Percentiles rank a stretch among this genome's conserved stretches.
Evolutionary conservation across 1,140 invertebrate genomes (phyloP).

Genomic region (Ips typographus): DNA sequence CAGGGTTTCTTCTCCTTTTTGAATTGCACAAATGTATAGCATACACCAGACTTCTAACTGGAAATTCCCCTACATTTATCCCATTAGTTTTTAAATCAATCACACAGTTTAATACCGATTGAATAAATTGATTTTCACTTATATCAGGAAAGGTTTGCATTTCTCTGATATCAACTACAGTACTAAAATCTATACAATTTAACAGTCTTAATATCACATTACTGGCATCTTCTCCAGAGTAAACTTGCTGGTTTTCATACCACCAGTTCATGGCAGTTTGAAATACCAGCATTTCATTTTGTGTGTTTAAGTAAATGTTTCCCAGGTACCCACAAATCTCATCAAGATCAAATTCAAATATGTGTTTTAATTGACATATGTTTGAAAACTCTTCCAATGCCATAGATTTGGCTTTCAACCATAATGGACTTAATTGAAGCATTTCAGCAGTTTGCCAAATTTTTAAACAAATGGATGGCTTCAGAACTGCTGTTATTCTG

Average conservation of each 20-base stretch:
- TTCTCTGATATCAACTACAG: constrained; percentile 39
- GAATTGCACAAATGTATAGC: constrained; percentile 25
- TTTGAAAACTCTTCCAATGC: constrained; percentile 41
- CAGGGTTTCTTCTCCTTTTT: constrained; percentile 22
- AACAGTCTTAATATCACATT: constrained; percentile 36
- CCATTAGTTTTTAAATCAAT: constrained; percentile 15
- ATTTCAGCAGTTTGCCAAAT: constrained; percentile 45
- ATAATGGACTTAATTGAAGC: constrained; percentile 40
- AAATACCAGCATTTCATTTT: constrained; percentile 46
- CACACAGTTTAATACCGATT: constrained; percentile 36
- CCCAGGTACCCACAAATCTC: constrained; percentile 44
- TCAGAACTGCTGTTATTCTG: constrained; percentile 35
- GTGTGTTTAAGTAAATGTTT: constrained; percentile 39
- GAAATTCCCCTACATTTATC: constrained; percentile 10
- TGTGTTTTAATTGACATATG: constrained; percentile 37
- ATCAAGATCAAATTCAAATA: constrained; percentile 40
- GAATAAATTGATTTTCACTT: constrained; percentile 30
- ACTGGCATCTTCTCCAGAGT: constrained; percentile 17
- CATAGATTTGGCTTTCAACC: constrained; percentile 46
- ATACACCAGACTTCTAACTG: constrained; percentile 16
- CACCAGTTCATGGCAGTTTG: constrained; percentile 44
- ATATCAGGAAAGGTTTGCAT: constrained; percentile 44
- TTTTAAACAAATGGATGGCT: constrained; percentile 42
- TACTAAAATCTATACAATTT: constrained; percentile 43
- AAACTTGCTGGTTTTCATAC: constrained; percentile 39